Evolutionary conservation across 2,113 vertebrate species (phyloP).

Genomic region (Hoplias malabaricus): DNA sequence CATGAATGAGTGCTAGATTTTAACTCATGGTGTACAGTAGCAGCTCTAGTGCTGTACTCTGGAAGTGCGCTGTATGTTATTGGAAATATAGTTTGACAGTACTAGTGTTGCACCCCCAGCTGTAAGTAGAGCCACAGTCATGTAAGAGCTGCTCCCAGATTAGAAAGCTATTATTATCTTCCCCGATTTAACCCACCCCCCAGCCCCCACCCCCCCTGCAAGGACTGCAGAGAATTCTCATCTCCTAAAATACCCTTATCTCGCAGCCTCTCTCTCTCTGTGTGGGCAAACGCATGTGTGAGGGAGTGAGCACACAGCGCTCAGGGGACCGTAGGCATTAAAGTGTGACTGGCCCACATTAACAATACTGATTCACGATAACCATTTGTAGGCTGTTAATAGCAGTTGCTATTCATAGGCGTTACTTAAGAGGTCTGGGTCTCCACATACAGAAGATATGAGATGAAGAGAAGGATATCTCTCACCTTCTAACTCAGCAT

Average conservation of each 20-base stretch:
- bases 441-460: background rate
- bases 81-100: background rate
- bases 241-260: slow-evolving; percentile 53
- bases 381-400: slow-evolving; percentile 11
- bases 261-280: slow-evolving; percentile 14
- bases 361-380: slow-evolving; percentile 39
- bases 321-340: slow-evolving; percentile 16
- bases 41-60: background rate
- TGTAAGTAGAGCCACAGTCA: slow-evolving; percentile 34
- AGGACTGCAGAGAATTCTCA: slow-evolving; percentile 33
- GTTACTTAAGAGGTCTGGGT: background rate
- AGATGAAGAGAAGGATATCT: background rate
- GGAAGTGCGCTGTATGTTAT: background rate
- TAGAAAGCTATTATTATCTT: slow-evolving; percentile 51
- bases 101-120: slow-evolving; percentile 8
- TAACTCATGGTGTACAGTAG: background rate
- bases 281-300: background rate
- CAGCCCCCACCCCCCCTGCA: background rate
- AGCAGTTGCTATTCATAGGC: slow-evolving; percentile 18
- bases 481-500: too few species aligned
- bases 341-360: slow-evolving; percentile 12
- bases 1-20: slow-evolving; percentile 35
- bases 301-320: background rate
- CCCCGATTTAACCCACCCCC: slow-evolving; percentile 21
- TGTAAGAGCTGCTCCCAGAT: slow-evolving; percentile 36